Conservation (phyloP, 23 tunicate genomes). For the Styela clava region DNA sequence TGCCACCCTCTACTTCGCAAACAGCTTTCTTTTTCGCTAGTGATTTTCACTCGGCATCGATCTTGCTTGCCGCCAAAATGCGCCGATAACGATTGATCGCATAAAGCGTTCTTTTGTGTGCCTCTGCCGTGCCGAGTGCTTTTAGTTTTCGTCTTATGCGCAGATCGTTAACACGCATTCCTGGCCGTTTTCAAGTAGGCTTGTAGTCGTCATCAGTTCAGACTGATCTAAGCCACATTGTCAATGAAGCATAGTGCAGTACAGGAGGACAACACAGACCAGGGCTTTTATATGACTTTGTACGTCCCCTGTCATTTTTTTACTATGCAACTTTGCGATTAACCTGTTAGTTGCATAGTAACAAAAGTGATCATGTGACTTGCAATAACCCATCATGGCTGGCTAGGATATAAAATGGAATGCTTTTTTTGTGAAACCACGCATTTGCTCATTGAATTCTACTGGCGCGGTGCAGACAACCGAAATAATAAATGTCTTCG, state of each 20-base stretch:
- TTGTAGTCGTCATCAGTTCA: not conserved
- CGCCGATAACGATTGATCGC: not conserved
- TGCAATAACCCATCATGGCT: not conserved
- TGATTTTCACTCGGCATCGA: not conserved
- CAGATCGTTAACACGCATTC: not conserved
- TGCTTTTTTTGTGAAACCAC: too few species aligned
- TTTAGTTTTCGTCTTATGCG: not conserved
- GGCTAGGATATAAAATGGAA: too few species aligned
- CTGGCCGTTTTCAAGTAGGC: not conserved
- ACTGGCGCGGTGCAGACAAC: too few species aligned
- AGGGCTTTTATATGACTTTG: not conserved
- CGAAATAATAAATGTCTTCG: too few species aligned
- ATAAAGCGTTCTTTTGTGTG: not conserved
- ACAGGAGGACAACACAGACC: not conserved
- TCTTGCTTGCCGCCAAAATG: not conserved
- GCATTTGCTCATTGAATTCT: too few species aligned
- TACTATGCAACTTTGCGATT: constrained; percentile 57
- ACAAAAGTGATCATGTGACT: constrained; percentile 79
- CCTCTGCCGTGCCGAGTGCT: not conserved
- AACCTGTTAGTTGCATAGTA: constrained; percentile 80
- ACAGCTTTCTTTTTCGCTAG: not conserved
- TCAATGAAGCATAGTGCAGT: too few species aligned
- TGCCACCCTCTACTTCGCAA: not conserved
- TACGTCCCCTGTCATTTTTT: constrained; percentile 49
- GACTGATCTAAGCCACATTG: too few species aligned